Base-by-base conservation (phyloP, 64 coral and sea anemone genomes). In the Pocillopora damicornis region DNA sequence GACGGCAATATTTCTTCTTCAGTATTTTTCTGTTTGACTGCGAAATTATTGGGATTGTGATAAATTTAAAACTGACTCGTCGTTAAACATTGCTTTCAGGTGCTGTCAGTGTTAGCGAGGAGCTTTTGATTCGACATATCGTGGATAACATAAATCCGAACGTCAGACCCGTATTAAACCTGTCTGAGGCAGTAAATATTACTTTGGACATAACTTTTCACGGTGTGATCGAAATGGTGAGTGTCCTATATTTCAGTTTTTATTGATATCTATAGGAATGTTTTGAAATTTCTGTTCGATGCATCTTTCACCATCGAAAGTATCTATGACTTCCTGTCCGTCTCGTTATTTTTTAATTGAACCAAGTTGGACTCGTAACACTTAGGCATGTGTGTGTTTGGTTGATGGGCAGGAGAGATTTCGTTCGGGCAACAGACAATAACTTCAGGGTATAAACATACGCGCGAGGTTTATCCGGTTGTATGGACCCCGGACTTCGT, bases 201-300 rank as follows among this genome's bases (percentile, higher is more conserved):
- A 91, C 89, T 5, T 51, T 91, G 82, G 89, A 91, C 65, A 91
- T 91, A 15, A 91, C 89, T 62, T 78, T 91, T 13, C 75, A 84
- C 37, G 83, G 83, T 34, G 89, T 91, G 20, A 91, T 91, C 13
- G 89, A 91, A 25, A 91, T 91, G 81, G 89, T 91, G 78, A 87
- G 61, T 51, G 42, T 51, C 3, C 36, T 72, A 68, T 42, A 13
- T 64, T 38, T 45, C 30, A 74, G 68, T 25, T 60, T 15, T 20
- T 56, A 13, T 35, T 61, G 14, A 30, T 45, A 67, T 77, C 42
- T 51, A 51, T 7, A 7, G 42, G 42, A 51, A 51, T 51, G 42
- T 51, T 51, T 51, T 51, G 42, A 51, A 51, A 51, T 51, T 2
- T 51, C 42, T 51, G 7, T 51, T 51, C 42, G 42, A 51, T 1